These are phyloP conservation scores for Lamprologus lemairii DNA, from an alignment of 2,113 vertebrate species.

Conservation along the genomic window DNA sequence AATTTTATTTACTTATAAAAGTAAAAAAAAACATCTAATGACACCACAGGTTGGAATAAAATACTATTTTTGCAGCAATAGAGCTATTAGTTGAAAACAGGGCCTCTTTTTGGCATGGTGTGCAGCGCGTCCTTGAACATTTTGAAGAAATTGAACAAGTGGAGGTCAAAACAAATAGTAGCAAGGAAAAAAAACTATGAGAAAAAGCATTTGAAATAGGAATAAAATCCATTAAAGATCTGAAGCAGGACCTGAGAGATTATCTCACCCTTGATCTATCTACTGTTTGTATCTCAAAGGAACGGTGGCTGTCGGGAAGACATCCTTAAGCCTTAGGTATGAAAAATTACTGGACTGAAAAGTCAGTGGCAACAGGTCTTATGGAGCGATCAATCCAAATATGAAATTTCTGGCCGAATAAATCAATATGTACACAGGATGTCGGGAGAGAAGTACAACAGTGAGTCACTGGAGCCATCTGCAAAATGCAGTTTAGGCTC, in stretches of 20 bases:
- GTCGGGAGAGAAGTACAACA: background rate
- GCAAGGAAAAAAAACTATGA: background rate
- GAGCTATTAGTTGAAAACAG: background rate
- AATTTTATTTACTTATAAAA: background rate
- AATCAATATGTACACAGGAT: background rate
- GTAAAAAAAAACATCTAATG: fast-evolving
- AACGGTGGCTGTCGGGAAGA: background rate
- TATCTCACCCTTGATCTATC: background rate
- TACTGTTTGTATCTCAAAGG: background rate
- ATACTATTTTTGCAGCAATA: background rate
- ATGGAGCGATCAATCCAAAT: background rate
- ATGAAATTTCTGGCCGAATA: background rate
- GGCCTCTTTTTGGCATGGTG: background rate
- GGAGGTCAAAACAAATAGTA: background rate
- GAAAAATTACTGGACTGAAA: background rate
- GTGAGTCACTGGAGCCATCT: background rate
- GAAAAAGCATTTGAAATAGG: background rate
- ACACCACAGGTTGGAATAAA: background rate
- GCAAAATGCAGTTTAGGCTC: background rate
- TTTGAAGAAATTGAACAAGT: background rate
- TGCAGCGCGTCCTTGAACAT: background rate
- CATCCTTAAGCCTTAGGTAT: background rate
- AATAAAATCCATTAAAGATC: background rate
- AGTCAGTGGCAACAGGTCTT: background rate
- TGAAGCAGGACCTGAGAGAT: background rate